Conservation (phyloP, 2,888 invertebrate genomes). For the Metellina segmentata region DNA sequence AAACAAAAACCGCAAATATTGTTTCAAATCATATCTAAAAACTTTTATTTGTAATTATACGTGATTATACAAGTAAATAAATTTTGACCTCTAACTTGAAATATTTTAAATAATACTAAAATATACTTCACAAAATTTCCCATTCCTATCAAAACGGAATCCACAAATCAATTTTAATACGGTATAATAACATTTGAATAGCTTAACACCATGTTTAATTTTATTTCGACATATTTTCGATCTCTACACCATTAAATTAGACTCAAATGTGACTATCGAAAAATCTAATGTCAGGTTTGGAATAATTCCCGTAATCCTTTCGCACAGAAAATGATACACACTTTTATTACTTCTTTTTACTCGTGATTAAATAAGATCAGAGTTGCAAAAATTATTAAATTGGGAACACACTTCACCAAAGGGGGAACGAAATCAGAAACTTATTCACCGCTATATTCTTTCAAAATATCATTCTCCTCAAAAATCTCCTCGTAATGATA, state of each 20-base stretch:
- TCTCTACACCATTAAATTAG: not conserved
- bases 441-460: not conserved
- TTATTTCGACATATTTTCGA: no score
- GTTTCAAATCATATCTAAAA: no score
- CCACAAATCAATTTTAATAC: no score
- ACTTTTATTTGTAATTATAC: no score
- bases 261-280: not conserved
- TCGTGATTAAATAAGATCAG: not conserved
- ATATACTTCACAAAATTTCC: no score
- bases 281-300: not conserved
- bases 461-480: slow-evolving; percentile 6
- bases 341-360: not conserved
- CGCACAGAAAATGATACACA: not conserved
- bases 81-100: no score
- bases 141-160: no score
- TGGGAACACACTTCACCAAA: not conserved
- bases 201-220: no score
- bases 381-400: slow-evolving; percentile 1
- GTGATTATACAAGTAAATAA: no score
- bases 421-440: not conserved
- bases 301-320: not conserved
- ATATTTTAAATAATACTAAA: no score
- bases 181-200: no score
- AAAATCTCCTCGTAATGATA: slow-evolving; percentile 20
- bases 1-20: no score